These are phyloP conservation scores for Apamea monoglypha DNA, from an alignment of 2,888 invertebrate species.

Conservation along the genomic window DNA sequence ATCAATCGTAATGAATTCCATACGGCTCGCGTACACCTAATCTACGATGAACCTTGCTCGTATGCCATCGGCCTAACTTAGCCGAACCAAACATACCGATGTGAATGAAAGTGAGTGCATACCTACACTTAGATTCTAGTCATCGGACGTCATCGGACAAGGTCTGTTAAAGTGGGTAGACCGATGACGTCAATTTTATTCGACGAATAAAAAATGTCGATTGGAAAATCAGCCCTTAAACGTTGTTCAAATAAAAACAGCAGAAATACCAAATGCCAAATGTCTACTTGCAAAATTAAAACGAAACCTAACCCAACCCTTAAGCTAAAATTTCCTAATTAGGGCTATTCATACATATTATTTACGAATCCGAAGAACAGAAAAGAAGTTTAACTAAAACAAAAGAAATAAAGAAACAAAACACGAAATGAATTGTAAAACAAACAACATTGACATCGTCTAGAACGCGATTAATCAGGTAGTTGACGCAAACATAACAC, in stretches of 20 bases:
- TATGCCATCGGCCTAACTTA: too few species aligned
- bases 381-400: neutral
- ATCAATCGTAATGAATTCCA: constrained; percentile 8
- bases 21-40: neutral
- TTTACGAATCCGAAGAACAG: neutral
- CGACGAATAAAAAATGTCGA: too few species aligned
- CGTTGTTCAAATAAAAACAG: neutral
- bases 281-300: neutral
- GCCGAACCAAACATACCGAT: neutral
- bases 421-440: constrained; percentile 2
- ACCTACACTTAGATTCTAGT: neutral
- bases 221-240: too few species aligned
- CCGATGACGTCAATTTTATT: neutral
- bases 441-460: neutral
- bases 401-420: neutral
- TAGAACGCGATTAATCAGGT: constrained; percentile 15
- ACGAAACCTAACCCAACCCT: neutral
- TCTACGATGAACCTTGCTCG: too few species aligned
- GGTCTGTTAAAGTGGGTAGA: neutral
- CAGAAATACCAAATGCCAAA: neutral
- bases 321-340: neutral
- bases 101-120: neutral
- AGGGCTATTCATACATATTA: neutral
- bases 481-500: constrained; percentile 38
- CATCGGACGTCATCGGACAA: neutral